These are phyloP conservation scores for Gortyna flavago DNA, from an alignment of 2,888 invertebrate genomes.

Conservation along the genomic window DNA sequence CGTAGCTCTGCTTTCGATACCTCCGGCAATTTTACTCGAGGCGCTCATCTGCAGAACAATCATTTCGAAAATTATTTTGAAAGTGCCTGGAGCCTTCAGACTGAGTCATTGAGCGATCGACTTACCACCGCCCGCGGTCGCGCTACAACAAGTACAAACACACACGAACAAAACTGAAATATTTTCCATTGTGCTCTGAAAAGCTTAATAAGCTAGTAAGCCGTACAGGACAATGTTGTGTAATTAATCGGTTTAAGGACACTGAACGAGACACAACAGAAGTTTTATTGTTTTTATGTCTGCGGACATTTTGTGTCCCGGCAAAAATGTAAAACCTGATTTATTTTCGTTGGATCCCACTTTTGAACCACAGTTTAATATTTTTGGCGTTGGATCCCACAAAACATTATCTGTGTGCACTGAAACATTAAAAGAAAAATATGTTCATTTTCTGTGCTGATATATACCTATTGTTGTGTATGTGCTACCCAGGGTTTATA, in stretches of 20 bases:
- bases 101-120: slow-evolving; percentile 69
- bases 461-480: no score
- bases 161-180: slow-evolving; percentile 44
- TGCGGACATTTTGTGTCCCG: no score
- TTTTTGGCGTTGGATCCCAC: no score
- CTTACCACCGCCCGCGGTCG: slow-evolving; percentile 61
- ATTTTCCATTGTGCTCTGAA: slow-evolving; percentile 35
- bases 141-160: slow-evolving; percentile 25
- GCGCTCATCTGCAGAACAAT: slow-evolving; percentile 87
- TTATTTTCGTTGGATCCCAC: no score
- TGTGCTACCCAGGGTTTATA: no score
- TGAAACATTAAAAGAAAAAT: no score
- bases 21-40: slow-evolving; percentile 76
- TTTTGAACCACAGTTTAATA: no score
- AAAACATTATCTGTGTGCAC: no score
- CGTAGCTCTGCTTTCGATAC: slow-evolving; percentile 75
- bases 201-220: slow-evolving; percentile 1
- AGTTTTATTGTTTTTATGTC: no score
- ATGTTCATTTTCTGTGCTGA: no score
- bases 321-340: not conserved
- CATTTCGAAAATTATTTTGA: slow-evolving; percentile 87
- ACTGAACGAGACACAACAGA: not conserved
- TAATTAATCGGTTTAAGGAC: not conserved
- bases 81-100: slow-evolving; percentile 75
- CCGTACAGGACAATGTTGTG: not conserved